A percentile compares a stretch with the other conserved stretches of the same genome.
Conservation (phyloP, 2,113 vertebrate genomes). For the Bubalus kerabau region DNA sequence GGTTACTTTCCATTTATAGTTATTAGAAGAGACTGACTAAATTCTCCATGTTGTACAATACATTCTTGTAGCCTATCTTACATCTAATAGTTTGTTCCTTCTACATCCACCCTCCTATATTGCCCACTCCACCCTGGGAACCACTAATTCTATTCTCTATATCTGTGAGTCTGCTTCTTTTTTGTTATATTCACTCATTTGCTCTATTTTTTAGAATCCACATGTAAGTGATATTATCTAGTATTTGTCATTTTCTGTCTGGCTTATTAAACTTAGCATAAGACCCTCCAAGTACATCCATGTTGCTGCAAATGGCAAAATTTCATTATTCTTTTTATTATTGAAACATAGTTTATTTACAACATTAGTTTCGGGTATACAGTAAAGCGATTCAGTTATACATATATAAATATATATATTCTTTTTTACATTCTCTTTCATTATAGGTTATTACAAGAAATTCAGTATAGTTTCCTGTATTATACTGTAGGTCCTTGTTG, state of each 20-base stretch:
- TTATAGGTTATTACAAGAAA: not conserved
- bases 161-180: not conserved
- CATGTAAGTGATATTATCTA: not conserved
- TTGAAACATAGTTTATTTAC: not conserved
- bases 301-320: not conserved
- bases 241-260: not conserved
- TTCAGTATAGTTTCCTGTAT: not conserved
- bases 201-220: not conserved
- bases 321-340: not conserved
- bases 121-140: not conserved
- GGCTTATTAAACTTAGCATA: not conserved
- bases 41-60: not conserved
- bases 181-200: not conserved
- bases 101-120: not conserved
- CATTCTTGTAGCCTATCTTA: not conserved
- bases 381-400: not conserved
- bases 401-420: not conserved
- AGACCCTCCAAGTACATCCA: not conserved
- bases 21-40: not conserved
- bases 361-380: not conserved
- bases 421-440: not conserved
- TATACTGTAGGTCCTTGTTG: not conserved
- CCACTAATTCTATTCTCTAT: not conserved
- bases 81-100: not conserved
- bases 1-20: not conserved